Conservation (phyloP, 1,140 invertebrate genomes). For the Drosophila baimaii region DNA sequence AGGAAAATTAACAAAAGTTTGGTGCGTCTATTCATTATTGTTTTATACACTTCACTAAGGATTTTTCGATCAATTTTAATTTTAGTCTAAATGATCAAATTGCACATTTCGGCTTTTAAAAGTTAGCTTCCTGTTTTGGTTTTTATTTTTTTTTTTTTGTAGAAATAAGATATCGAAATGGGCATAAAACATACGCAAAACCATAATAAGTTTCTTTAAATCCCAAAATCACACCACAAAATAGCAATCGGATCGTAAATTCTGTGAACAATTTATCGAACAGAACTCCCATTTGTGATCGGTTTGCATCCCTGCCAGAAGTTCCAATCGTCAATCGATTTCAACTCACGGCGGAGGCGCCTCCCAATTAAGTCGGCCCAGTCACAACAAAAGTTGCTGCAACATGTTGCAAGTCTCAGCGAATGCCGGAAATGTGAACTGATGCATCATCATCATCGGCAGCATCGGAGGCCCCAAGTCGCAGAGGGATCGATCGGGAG, state of each 20-base stretch:
- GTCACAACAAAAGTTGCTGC: constrained; percentile 45
- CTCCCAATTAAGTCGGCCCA: constrained; percentile 55
- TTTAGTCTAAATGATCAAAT: too few species aligned
- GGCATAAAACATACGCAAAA: too few species aligned
- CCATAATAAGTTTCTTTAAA: neutral
- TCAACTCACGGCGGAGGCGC: constrained; percentile 18
- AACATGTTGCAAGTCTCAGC: constrained; percentile 55
- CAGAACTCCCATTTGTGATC: neutral
- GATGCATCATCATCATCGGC: constrained; percentile 40
- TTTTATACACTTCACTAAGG: too few species aligned
- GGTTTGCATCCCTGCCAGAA: neutral
- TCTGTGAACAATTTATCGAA: neutral
- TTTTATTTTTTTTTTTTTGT: too few species aligned
- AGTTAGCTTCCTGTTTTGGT: too few species aligned
- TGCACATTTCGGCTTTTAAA: too few species aligned
- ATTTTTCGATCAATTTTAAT: too few species aligned
- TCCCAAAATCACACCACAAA: neutral
- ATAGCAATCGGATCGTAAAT: neutral
- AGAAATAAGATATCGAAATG: too few species aligned
- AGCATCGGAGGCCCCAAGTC: constrained; percentile 8
- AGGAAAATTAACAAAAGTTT: too few species aligned
- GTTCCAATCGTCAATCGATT: constrained; percentile 11
- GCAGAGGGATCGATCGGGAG: constrained; percentile 52
- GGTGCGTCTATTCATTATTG: too few species aligned
- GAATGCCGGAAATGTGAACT: constrained; percentile 73